A percentile compares a stretch with the other conserved stretches of the same genome.
Evolutionary conservation across 2,888 invertebrate species (phyloP).

Genomic region (Rhagonycha fulva): DNA sequence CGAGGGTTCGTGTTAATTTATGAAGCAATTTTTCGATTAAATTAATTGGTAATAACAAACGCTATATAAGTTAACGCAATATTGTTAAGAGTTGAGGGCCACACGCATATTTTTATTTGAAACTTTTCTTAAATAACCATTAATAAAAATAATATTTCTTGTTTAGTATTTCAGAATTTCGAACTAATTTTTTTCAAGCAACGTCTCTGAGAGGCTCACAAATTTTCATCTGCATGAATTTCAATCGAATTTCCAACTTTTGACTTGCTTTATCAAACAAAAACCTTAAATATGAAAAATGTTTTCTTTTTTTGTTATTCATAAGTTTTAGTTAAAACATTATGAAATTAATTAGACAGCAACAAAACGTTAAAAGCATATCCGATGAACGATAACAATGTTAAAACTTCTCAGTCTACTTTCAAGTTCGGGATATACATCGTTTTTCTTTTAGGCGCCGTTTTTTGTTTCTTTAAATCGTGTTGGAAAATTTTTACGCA

Average conservation of each 20-base stretch:
- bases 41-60: not conserved
- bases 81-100: not conserved
- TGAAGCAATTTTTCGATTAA: not conserved
- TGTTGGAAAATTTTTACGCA: not conserved
- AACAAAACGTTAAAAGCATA: not conserved
- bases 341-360: not conserved
- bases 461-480: not conserved
- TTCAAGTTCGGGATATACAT: not conserved
- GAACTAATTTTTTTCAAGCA: not conserved
- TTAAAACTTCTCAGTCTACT: not conserved
- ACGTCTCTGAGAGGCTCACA: not conserved
- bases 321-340: not conserved
- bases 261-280: not conserved
- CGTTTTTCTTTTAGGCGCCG: not conserved
- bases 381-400: not conserved
- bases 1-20: not conserved
- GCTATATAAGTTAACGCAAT: not conserved
- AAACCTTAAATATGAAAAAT: not conserved
- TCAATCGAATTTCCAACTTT: not conserved
- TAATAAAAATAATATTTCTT: no score
- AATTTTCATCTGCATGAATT: not conserved
- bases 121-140: no score
- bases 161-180: not conserved
- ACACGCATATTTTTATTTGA: not conserved
- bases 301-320: not conserved